phyloP scores from a whole-genome alignment of 2,797 vertebrate genomes.

The Myoxocephalus aenaeus region DNA sequence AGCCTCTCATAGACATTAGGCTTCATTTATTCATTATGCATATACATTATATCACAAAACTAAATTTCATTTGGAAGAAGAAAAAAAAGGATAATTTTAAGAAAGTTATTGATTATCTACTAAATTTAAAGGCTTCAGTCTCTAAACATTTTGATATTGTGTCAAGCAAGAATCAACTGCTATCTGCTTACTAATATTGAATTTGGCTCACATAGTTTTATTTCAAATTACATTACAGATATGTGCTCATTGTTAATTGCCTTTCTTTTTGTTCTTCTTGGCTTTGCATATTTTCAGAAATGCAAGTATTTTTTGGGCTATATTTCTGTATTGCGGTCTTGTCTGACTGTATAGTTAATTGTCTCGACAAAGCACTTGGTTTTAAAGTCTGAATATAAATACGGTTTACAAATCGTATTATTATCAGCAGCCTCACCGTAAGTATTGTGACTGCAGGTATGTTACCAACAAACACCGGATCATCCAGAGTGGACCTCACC shows the following conservation, averaged over 20 bases:
- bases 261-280: neutral
- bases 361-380: neutral
- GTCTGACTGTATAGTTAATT: neutral
- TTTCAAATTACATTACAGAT: neutral
- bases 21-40: neutral
- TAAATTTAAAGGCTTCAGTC: neutral
- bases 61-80: neutral
- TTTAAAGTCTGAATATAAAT: neutral
- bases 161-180: neutral
- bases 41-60: neutral
- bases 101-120: neutral
- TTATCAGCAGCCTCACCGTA: neutral
- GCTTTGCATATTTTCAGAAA: neutral
- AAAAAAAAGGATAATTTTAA: neutral
- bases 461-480: constrained; percentile 16
- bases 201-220: neutral
- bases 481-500: neutral
- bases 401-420: neutral
- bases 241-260: neutral
- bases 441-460: neutral
- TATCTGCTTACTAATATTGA: neutral
- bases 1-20: neutral
- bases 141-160: neutral
- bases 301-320: neutral
- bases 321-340: neutral